Conservation (phyloP, 2,888 invertebrate genomes). For the Pheosia tremula region DNA sequence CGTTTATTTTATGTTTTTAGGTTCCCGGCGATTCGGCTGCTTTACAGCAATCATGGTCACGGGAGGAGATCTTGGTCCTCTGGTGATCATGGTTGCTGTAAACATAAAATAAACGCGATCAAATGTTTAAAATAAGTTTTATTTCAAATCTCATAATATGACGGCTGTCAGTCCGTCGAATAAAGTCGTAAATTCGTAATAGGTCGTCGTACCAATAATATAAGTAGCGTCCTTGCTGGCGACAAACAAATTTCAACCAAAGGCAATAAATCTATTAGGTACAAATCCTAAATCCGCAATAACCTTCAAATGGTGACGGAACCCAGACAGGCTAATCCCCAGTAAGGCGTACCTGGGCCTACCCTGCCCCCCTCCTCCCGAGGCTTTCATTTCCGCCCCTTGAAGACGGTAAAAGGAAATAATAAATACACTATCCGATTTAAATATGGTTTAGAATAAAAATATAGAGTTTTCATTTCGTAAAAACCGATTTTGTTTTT, state of each 20-base stretch:
- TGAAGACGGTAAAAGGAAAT: neutral
- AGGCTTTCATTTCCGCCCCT: neutral
- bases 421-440: neutral
- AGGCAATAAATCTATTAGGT: slow-evolving; percentile 6
- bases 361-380: neutral
- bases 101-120: too few species aligned
- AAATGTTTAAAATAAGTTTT: too few species aligned
- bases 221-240: neutral
- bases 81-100: too few species aligned
- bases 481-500: too few species aligned
- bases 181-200: too few species aligned
- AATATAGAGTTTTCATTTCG: too few species aligned
- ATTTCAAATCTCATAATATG: neutral
- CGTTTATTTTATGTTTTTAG: too few species aligned
- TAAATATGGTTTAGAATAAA: too few species aligned
- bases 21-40: too few species aligned
- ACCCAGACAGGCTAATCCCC: slow-evolving; percentile 6
- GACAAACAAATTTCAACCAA: neutral
- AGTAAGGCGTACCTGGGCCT: neutral
- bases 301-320: neutral
- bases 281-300: slow-evolving; percentile 2
- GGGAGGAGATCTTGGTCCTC: too few species aligned
- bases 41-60: too few species aligned
- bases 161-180: neutral
- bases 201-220: too few species aligned